Conservation (phyloP, 1,140 invertebrate species). For the Bombus sylvicola region DNA sequence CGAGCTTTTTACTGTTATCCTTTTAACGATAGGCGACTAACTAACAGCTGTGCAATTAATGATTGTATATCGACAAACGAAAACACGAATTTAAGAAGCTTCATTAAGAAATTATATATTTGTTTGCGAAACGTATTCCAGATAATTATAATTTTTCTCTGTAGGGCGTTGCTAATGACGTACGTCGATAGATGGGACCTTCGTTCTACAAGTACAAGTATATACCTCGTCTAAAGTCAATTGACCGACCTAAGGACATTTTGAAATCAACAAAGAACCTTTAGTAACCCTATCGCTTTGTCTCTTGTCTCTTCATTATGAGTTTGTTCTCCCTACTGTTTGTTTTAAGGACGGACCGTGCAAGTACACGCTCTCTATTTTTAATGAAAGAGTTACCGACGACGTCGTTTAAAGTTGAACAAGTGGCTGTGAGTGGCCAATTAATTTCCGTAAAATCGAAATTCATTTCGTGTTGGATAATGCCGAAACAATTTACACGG, state of each 20-base stretch:
- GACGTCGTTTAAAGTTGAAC: background rate
- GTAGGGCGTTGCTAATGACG: background rate
- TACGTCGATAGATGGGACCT: background rate
- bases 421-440: no score
- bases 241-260: background rate
- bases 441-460: background rate
- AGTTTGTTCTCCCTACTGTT: constrained; percentile 7
- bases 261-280: background rate
- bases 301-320: constrained; percentile 12
- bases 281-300: background rate
- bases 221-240: background rate
- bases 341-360: background rate
- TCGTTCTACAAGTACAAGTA: background rate
- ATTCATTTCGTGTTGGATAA: background rate
- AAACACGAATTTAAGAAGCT: no score
- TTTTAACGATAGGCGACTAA: background rate
- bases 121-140: no score
- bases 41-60: no score
- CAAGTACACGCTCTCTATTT: background rate
- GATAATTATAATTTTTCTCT: background rate
- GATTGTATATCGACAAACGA: no score
- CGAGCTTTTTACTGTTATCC: background rate
- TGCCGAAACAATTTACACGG: background rate
- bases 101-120: no score
- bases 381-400: constrained; percentile 1